Conservation (phyloP, 2,888 invertebrate species). For the Meiosimyza platycephala region DNA sequence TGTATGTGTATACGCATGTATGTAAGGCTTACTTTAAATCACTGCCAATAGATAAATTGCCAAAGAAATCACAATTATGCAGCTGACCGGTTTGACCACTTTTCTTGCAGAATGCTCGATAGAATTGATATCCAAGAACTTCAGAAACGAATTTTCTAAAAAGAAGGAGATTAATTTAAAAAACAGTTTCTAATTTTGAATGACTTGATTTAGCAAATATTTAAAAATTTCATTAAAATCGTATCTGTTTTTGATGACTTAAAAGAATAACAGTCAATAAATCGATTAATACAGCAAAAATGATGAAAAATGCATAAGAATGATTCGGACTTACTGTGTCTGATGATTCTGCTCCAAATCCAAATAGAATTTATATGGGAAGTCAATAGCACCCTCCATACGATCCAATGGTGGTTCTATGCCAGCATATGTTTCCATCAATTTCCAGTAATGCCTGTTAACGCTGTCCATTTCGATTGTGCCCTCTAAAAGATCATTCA, state of each 20-base stretch:
- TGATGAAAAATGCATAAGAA: not conserved
- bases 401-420: slow-evolving; percentile 75
- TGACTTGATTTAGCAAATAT: no score
- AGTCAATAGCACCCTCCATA: slow-evolving; percentile 77
- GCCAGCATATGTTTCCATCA: slow-evolving; percentile 74
- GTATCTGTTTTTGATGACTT: no score
- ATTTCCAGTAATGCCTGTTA: slow-evolving; percentile 76
- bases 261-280: no score
- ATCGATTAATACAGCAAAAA: no score
- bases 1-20: no score
- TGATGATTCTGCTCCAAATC: slow-evolving; percentile 63
- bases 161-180: slow-evolving; percentile 66
- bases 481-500: slow-evolving; percentile 76
- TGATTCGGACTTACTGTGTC: slow-evolving; percentile 55
- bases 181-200: no score
- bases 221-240: no score
- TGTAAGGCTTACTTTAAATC: slow-evolving; percentile 65
- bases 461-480: slow-evolving; percentile 71
- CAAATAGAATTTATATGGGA: slow-evolving; percentile 80
- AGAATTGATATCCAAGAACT: slow-evolving; percentile 85
- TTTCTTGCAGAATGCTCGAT: slow-evolving; percentile 78
- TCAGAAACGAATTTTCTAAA: slow-evolving; percentile 81
- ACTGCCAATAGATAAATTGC: slow-evolving; percentile 79
- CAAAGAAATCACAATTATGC: slow-evolving; percentile 84
- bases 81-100: slow-evolving; percentile 81